Conservation (phyloP, 2,113 vertebrate genomes). For the Eretmochelys imbricata region DNA sequence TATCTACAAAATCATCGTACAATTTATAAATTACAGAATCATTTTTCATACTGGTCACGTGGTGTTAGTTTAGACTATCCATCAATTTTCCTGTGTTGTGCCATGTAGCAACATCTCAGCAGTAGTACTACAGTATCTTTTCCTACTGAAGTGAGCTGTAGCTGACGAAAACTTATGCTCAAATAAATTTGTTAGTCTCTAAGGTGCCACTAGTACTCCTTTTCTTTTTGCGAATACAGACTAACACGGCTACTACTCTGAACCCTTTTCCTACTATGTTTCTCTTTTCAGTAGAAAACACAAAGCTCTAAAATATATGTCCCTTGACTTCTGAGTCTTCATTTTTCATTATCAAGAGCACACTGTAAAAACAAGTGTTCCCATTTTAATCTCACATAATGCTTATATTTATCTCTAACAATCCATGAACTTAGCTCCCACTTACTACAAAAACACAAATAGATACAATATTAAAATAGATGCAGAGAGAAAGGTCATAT, state of each 20-base stretch:
- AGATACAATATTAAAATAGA: slow-evolving; percentile 55
- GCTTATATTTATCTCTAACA: neutral
- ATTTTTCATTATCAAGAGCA: slow-evolving; percentile 62
- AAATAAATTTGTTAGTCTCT: too few relatives aligned
- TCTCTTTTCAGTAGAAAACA: neutral
- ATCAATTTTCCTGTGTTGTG: neutral
- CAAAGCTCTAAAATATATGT: slow-evolving; percentile 58
- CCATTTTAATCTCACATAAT: slow-evolving; percentile 38
- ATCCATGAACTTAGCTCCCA: slow-evolving; percentile 67
- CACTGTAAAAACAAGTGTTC: slow-evolving; percentile 64
- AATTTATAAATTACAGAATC: neutral
- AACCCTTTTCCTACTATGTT: neutral
- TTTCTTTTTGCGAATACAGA: too few relatives aligned
- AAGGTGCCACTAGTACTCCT: too few relatives aligned
- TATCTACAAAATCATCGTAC: neutral
- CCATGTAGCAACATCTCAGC: neutral
- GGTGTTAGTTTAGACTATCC: neutral
- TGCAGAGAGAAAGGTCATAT: slow-evolving; percentile 44
- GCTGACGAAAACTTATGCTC: too few relatives aligned
- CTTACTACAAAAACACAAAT: slow-evolving; percentile 69
- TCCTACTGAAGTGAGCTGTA: neutral
- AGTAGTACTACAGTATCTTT: fast-evolving
- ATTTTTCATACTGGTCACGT: slow-evolving; percentile 44
- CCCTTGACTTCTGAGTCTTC: slow-evolving; percentile 1
- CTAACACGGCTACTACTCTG: too few relatives aligned